These are phyloP conservation scores for Neomicropteryx cornuta DNA, from an alignment of 1,140 invertebrate genomes.

Conservation along the genomic window DNA sequence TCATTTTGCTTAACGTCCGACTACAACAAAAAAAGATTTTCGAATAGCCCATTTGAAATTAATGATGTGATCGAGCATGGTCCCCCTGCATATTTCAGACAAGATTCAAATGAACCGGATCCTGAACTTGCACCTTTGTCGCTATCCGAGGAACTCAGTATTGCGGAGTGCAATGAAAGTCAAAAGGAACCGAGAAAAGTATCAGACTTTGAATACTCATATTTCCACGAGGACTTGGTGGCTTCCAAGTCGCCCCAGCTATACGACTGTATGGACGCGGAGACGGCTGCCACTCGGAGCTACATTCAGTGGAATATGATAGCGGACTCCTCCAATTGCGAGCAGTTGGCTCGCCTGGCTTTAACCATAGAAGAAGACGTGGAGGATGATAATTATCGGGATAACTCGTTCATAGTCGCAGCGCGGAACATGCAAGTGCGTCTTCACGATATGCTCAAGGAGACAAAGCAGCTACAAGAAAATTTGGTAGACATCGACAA, in stretches of 20 bases:
- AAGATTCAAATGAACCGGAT: no score
- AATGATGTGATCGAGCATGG: no score
- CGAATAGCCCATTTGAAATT: no score
- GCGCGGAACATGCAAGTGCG: slow-evolving; percentile 18
- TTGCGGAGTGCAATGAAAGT: slow-evolving; percentile 8
- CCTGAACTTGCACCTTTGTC: slow-evolving; percentile 8
- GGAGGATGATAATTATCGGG: slow-evolving; percentile 15
- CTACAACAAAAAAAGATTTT: no score
- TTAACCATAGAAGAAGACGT: slow-evolving; percentile 34
- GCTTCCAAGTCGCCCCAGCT: slow-evolving; percentile 8
- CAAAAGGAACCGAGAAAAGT: slow-evolving; percentile 9
- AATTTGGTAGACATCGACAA: slow-evolving; percentile 34
- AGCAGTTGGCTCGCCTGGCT: slow-evolving; percentile 31
- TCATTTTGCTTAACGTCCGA: no score
- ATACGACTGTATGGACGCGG: no score
- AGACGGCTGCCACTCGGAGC: no score
- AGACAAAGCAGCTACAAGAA: slow-evolving; percentile 30
- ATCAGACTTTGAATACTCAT: slow-evolving; percentile 10
- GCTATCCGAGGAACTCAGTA: slow-evolving; percentile 12
- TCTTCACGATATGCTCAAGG: slow-evolving; percentile 31
- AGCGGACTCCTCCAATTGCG: no score
- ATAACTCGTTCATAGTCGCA: slow-evolving; percentile 21
- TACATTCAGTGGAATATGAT: slow-evolving; percentile 15
- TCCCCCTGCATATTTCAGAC: no score
- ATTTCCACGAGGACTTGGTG: slow-evolving; percentile 11